Evolutionary conservation across 1,140 invertebrate species (phyloP), one percentile per base, ranked within the genome.

Genomic region (Cyrtorhinus lividipennis): DNA sequence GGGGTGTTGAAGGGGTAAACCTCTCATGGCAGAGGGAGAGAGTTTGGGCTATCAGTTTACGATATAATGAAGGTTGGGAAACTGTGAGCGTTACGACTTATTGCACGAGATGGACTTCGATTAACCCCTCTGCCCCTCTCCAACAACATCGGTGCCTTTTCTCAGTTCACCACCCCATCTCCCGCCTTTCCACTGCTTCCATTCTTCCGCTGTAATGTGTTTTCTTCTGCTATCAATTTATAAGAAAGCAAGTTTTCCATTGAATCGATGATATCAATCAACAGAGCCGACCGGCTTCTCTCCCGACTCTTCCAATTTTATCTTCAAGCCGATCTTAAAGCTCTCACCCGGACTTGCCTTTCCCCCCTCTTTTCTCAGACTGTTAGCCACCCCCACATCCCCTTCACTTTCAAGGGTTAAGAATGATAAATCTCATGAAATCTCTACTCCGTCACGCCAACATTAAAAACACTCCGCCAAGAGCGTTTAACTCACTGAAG

Each of bases 211-310:
- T 13, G 48, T 53, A 53, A 53, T 53, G 48, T 53, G 48, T 53
- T 53, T 53, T 53, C 48, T 53, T 53, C 20, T 10, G 48, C 48
- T 53, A 53, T 53, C 48, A 53, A 53, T 53, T 53, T 53, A 53
- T 53, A 12, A 12, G 48, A 22, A 20, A 53, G 48, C 48, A 53
- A 53, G 48, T 53, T 53, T 53, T 53, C 48, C 48, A 53, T 53
- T 53, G 48, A 53, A 53, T 53, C 48, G 48, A 53, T 15, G 48
- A 53, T 53, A 15, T 53, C 48, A 53, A 53, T 53, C 48, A 53
- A 53, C 48, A 53, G 20, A 53, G 12, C 20, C n/a, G n/a, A n/a
- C n/a, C n/a, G n/a, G n/a, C 18, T 12, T 22, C 48, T 53, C 20
- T 20, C 18, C 48, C 12, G n/a, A n/a, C n/a, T n/a, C n/a, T n/a